Conservation (phyloP, 2,113 vertebrate species). For the Chloebia gouldiae region DNA sequence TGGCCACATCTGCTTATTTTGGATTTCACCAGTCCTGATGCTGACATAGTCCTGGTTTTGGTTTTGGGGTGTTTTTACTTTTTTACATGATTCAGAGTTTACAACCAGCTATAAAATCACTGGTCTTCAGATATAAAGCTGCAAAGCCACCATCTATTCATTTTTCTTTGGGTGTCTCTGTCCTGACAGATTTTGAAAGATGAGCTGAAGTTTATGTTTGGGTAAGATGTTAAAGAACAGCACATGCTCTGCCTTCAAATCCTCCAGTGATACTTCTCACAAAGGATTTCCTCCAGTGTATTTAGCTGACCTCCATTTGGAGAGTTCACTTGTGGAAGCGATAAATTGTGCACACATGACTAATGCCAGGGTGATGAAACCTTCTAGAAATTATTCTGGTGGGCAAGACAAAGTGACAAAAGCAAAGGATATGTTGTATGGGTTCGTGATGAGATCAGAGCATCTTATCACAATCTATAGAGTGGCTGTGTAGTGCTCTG, state of each 20-base stretch:
- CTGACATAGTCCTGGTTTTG: not conserved
- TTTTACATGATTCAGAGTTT: not conserved
- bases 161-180: not conserved
- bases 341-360: not conserved
- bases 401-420: not conserved
- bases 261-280: not conserved
- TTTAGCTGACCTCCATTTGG: not conserved
- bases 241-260: not conserved
- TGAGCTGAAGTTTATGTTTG: not conserved
- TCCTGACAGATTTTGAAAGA: not conserved
- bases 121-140: not conserved
- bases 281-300: not conserved
- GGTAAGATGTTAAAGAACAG: not conserved
- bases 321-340: not conserved
- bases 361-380: not conserved
- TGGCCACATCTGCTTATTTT: not conserved
- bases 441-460: not conserved
- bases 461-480: fast-evolving
- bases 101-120: not conserved
- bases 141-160: not conserved
- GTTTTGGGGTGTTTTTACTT: not conserved
- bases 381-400: not conserved
- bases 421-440: not conserved
- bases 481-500: fast-evolving
- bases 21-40: not conserved